A percentile compares a stretch with the other conserved stretches of the same genome.
Conservation (phyloP, 2,113 vertebrate species). For the Erinaceus europaeus region DNA sequence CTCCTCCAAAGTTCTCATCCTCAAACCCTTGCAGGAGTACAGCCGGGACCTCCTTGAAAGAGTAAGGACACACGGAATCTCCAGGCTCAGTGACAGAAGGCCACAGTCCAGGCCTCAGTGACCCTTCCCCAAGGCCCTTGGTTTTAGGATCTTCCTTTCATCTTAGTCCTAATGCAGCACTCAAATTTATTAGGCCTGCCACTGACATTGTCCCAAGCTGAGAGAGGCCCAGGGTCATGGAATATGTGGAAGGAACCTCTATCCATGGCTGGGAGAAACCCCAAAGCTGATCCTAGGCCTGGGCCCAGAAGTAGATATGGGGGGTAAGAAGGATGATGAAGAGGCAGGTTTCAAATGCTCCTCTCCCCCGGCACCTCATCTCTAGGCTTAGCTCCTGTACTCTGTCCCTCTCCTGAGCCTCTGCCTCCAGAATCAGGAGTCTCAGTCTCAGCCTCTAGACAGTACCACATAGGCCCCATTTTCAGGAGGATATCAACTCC, state of each 20-base stretch:
- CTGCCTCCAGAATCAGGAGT: neutral
- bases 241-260: too few species aligned
- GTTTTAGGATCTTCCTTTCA: neutral
- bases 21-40: neutral
- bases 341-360: too few species aligned
- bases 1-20: neutral
- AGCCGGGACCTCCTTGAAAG: neutral
- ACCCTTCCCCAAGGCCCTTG: too few species aligned
- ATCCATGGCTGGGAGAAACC: neutral
- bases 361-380: too few species aligned
- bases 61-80: neutral
- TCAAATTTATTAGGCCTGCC: neutral
- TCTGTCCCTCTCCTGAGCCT: too few species aligned
- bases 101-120: too few species aligned
- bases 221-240: neutral
- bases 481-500: neutral
- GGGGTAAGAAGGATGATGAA: too few species aligned
- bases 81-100: too few species aligned
- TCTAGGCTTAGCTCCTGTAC: too few species aligned
- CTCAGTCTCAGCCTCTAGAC: neutral
- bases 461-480: neutral
- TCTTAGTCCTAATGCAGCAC: neutral
- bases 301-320: too few species aligned
- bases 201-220: neutral
- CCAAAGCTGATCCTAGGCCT: neutral